Evolutionary conservation across 2,797 vertebrate species (phyloP).

Genomic region (Halcyon leucocephala): DNA sequence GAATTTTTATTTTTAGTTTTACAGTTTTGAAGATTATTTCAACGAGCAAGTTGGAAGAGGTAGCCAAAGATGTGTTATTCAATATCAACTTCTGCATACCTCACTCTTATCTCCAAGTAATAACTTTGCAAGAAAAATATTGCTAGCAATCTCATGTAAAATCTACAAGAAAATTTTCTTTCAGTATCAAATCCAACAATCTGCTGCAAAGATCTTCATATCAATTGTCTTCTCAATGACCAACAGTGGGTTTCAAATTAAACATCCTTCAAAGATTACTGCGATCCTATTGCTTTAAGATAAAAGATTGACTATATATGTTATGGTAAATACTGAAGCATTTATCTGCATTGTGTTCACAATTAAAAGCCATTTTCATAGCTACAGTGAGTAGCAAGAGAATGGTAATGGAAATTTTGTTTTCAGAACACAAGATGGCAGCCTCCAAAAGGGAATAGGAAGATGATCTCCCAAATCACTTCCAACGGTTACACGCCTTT

Average conservation of each 20-base stretch:
- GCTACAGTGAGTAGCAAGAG: background rate
- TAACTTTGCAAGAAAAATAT: background rate
- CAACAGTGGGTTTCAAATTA: background rate
- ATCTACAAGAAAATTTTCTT: background rate
- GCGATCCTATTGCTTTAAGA: background rate
- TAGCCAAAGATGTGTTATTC: rapidly evolving
- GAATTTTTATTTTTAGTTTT: background rate
- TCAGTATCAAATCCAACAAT: background rate
- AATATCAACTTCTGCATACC: background rate
- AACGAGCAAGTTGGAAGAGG: background rate
- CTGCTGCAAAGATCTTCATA: background rate
- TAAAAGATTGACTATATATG: background rate
- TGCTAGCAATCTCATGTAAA: background rate
- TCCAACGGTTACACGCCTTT: background rate
- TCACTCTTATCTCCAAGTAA: background rate
- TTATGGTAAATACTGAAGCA: background rate
- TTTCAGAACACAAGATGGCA: slow-evolving; percentile 69
- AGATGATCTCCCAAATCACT: background rate
- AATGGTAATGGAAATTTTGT: background rate
- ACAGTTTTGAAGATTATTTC: background rate
- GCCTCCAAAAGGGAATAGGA: slow-evolving; percentile 59
- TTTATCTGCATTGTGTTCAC: background rate
- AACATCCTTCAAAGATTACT: background rate
- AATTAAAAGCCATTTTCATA: background rate
- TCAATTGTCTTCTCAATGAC: background rate